Evolutionary conservation across 2,797 vertebrate genomes (phyloP), one percentile per base, ranked within the genome.

Genomic region (Podarcis siculus): DNA sequence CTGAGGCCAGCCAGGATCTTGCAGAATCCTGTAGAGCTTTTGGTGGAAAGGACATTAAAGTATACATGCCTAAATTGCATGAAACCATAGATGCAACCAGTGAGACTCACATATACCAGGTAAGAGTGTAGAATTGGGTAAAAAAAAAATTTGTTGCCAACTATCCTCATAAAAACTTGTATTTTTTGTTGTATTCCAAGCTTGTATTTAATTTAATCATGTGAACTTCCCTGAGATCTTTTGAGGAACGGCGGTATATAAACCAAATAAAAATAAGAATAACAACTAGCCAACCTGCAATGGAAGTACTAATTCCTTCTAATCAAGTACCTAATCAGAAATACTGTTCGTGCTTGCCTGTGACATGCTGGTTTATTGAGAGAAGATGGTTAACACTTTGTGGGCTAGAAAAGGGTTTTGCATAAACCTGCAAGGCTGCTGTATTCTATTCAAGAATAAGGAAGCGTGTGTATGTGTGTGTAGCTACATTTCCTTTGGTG

Each of bases 41-140:
- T 95, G 98, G 98, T 37, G 98, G 98, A 93, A 99, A 99, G 95
- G 99, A 99, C 94, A 98, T 99, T 94, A 99, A 99, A 95, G 98
- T 99, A 75, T 99, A 99, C 91, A 98, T 98, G 67, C 99, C 99
- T 4, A 99, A 99, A 93, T 97, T 99, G 61, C 98, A 99, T 42
- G 99, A 99, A 96, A 99, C 99, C 0, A 96, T 99, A 25, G 99
- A 99, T 79, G 99, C 98, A 93, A 99, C 99, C 25, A 99, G 99
- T 0, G 99, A 99, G 94, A 99, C 98, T 1, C 99, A 99, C 94
- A 99, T 99, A 95, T 99, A 99, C 95, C 99, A 99, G 98, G 99
- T 99, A 91, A 96, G 77, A 67, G 15, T 3, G 25, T 89, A 9
- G 25, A 86, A 77, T 72, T 82, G 3, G 19, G 69, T 77, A 35